Percentiles rank a stretch among this genome's conserved stretches.
phyloP scores from a whole-genome alignment of 2,888 invertebrate species.

The Antitype chi region DNA sequence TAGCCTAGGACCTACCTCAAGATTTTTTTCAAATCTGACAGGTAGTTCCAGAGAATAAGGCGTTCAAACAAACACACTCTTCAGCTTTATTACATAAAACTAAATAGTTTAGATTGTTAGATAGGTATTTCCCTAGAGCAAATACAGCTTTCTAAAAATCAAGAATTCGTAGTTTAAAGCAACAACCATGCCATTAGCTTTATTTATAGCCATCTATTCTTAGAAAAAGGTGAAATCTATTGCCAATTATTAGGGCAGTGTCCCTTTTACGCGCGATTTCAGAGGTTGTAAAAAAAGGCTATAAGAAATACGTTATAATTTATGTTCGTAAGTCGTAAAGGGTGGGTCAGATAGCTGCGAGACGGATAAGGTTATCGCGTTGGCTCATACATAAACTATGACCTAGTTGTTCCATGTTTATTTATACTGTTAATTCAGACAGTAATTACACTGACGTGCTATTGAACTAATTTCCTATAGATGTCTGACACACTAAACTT shows the following conservation, averaged over 20 bases:
- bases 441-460: slow-evolving; percentile 14
- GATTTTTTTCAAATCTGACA: too few relatives aligned
- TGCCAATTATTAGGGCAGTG: slow-evolving; percentile 43
- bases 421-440: slow-evolving; percentile 24
- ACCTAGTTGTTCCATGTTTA: slow-evolving; percentile 48
- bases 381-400: slow-evolving; percentile 38
- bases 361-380: slow-evolving; percentile 36
- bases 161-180: slow-evolving; percentile 34
- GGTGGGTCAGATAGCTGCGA: slow-evolving; percentile 30
- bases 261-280: slow-evolving; percentile 39
- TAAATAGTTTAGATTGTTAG: background rate
- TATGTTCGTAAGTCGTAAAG: slow-evolving; percentile 38
- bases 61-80: too few relatives aligned
- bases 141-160: slow-evolving; percentile 41
- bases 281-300: slow-evolving; percentile 37
- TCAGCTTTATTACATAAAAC: too few relatives aligned
- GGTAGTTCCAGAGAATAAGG: too few relatives aligned
- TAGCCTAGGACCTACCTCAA: too few relatives aligned
- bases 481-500: slow-evolving; percentile 23
- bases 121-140: slow-evolving; percentile 20
- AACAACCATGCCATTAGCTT: slow-evolving; percentile 55
- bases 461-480: slow-evolving; percentile 34
- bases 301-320: slow-evolving; percentile 33
- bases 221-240: slow-evolving; percentile 59
- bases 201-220: slow-evolving; percentile 58